Evolutionary conservation across 2,888 invertebrate species (phyloP).

Genomic region (Rhopalosiphum nymphaeae): DNA sequence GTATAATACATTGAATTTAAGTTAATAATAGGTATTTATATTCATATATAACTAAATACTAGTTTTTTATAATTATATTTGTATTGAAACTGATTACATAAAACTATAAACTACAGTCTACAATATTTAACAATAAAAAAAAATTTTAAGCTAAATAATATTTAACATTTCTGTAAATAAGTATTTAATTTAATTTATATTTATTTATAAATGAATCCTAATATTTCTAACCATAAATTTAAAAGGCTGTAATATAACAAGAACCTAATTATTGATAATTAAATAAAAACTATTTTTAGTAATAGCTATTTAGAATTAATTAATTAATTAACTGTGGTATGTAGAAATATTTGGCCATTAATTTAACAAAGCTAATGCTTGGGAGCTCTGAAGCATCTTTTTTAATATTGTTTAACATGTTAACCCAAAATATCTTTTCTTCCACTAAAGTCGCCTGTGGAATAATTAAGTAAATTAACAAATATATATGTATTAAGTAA

Average conservation of each 20-base stretch:
- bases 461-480: not conserved
- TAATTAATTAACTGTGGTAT: constrained; percentile 5
- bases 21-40: too few species aligned
- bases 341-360: constrained; percentile 52
- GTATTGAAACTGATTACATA: not conserved
- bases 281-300: not conserved
- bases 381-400: not conserved
- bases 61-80: not conserved
- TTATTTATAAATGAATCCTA: not conserved
- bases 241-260: not conserved
- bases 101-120: not conserved
- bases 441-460: constrained; percentile 21
- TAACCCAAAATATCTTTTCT: constrained; percentile 55
- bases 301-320: not conserved
- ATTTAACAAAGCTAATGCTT: constrained; percentile 12
- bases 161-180: not conserved
- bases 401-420: constrained; percentile 45
- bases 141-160: not conserved
- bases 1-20: too few species aligned
- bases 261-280: not conserved
- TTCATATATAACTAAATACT: not conserved
- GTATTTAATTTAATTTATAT: not conserved
- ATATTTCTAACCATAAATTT: not conserved
- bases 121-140: not conserved
- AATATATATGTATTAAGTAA: not conserved